phyloP scores from a whole-genome alignment of 92 coral and sea anemone species.

The Paramuricea clavata region DNA sequence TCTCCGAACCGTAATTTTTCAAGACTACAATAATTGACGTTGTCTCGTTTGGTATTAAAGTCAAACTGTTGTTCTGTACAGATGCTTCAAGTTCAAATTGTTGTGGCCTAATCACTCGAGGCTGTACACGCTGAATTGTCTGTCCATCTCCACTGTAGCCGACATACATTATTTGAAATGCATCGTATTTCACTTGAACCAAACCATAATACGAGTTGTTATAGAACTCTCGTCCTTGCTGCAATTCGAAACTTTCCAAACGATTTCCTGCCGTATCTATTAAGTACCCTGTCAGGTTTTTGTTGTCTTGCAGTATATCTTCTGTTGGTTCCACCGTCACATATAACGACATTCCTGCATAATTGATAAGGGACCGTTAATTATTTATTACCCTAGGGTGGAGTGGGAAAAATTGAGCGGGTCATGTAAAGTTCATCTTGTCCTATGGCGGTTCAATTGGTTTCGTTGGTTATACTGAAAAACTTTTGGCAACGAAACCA shows the following conservation, averaged over 20 bases:
- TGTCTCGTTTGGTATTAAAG: neutral
- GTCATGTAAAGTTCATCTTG: too few relatives aligned
- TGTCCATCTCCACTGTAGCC: neutral
- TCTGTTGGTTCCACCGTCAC: conserved; percentile 45
- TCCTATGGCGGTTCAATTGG: too few relatives aligned
- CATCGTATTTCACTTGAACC: neutral
- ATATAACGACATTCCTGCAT: conserved; percentile 46
- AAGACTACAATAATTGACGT: neutral
- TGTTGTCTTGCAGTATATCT: conserved; percentile 13
- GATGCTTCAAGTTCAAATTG: neutral
- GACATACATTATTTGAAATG: neutral
- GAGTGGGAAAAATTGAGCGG: too few relatives aligned
- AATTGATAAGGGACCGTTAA: neutral
- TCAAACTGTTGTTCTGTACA: neutral
- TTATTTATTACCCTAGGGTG: too few relatives aligned
- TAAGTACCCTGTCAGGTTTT: conserved; percentile 41
- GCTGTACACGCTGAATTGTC: conserved; percentile 11
- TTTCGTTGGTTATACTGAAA: too few relatives aligned
- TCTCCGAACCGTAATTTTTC: conserved; percentile 5
- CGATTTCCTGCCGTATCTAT: conserved; percentile 44
- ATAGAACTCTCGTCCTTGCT: conserved; percentile 61
- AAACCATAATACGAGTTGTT: conserved; percentile 27
- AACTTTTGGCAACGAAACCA: too few relatives aligned
- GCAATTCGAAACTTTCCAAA: conserved; percentile 58
- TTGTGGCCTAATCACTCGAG: conserved; percentile 10